Percentiles rank a stretch among this genome's conserved stretches.
Conservation (phyloP, 2,113 vertebrate species). For the Dolichotis patagonum region DNA sequence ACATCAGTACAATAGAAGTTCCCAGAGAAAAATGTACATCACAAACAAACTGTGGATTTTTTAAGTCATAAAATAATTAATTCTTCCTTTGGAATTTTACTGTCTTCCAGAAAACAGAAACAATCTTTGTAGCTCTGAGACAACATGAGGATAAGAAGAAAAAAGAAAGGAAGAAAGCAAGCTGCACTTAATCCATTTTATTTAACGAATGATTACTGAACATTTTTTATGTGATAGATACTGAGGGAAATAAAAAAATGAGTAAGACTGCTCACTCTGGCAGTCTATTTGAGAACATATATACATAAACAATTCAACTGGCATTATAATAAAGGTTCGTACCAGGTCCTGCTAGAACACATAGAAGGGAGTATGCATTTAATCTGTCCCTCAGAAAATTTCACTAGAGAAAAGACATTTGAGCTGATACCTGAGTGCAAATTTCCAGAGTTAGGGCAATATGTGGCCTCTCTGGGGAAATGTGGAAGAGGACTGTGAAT, state of each 20-base stretch:
- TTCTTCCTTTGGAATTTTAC: slow-evolving; percentile 52
- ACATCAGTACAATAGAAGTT: slow-evolving; percentile 31
- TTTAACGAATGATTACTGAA: slow-evolving; percentile 65
- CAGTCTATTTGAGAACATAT: background rate
- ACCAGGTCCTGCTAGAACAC: background rate
- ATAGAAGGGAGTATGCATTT: background rate
- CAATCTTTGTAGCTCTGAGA: slow-evolving; percentile 11
- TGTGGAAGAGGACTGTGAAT: background rate
- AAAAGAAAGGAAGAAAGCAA: background rate
- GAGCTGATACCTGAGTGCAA: background rate
- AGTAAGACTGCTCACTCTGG: background rate
- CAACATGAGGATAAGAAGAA: background rate
- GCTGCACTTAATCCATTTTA: slow-evolving; percentile 45
- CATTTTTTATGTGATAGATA: slow-evolving; percentile 18
- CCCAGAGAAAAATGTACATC: slow-evolving; percentile 13
- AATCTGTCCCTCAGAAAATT: background rate
- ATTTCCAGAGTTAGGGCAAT: slow-evolving; percentile 22
- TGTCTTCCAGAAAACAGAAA: slow-evolving; percentile 6
- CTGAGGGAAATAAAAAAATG: slow-evolving; percentile 33
- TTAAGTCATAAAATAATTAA: slow-evolving; percentile 59
- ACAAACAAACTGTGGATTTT: slow-evolving; percentile 16
- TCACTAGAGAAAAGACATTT: background rate
- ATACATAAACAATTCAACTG: slow-evolving; percentile 28
- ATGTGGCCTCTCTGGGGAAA: background rate
- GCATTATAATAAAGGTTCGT: background rate